Evolutionary conservation across 2,888 invertebrate genomes (phyloP).

Genomic region (Melipona beecheii): DNA sequence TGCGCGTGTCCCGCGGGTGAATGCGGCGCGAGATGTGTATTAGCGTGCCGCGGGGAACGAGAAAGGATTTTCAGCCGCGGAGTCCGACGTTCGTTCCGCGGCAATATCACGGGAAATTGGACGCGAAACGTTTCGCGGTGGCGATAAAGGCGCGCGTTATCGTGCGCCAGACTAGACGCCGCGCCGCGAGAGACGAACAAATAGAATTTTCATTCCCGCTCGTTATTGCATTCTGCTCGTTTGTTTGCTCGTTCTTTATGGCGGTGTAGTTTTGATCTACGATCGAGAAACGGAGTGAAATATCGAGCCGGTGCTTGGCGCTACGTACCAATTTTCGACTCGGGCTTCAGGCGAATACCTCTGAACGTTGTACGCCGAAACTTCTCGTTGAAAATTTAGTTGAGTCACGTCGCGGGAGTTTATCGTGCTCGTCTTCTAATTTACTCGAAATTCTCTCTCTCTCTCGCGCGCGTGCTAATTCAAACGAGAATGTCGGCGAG

Average conservation of each 20-base stretch:
- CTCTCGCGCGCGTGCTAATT: too few relatives aligned
- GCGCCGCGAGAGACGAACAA: background rate
- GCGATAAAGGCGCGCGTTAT: constrained; percentile 37
- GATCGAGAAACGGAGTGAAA: background rate
- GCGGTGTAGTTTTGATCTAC: background rate
- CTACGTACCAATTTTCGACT: too few relatives aligned
- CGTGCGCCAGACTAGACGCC: background rate
- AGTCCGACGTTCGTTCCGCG: constrained; percentile 6
- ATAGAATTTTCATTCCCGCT: constrained; percentile 21
- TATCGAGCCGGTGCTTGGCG: background rate
- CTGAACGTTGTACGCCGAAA: too few relatives aligned
- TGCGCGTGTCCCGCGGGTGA: background rate
- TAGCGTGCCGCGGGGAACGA: constrained; percentile 36
- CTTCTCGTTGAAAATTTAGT: too few relatives aligned
- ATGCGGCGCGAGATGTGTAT: constrained; percentile 32
- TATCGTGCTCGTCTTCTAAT: too few relatives aligned
- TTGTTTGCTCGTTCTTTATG: background rate
- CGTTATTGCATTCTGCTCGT: background rate
- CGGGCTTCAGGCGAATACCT: too few relatives aligned
- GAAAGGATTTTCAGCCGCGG: constrained; percentile 13
- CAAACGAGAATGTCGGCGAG: too few relatives aligned
- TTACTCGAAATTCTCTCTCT: too few relatives aligned
- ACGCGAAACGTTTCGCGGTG: constrained; percentile 21
- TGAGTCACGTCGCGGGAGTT: too few relatives aligned
- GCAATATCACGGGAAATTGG: constrained; percentile 44